These are phyloP conservation scores for Brachynemurus nebulosus DNA, from an alignment of 2,888 invertebrate species.

Conservation along the genomic window DNA sequence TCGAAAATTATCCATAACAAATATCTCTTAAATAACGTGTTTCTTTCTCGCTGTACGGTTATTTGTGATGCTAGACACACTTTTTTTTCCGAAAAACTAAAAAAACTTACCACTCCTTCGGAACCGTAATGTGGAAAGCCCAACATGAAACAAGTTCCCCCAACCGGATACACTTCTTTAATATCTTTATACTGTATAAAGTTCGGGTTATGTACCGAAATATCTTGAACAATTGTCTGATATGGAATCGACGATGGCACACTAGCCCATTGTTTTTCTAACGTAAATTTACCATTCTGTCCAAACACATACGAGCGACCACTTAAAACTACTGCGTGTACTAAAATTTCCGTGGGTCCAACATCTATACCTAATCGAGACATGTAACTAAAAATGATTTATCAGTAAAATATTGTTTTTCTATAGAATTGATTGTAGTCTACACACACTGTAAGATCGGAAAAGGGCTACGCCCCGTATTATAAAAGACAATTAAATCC, in stretches of 20 bases:
- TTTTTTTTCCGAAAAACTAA: not conserved
- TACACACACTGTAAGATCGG: no score
- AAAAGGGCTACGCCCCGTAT: no score
- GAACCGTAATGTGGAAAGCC: slow-evolving; percentile 70
- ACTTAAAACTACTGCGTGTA: slow-evolving; percentile 57
- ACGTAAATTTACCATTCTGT: slow-evolving; percentile 43
- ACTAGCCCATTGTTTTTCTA: slow-evolving; percentile 60
- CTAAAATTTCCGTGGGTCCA: slow-evolving; percentile 46
- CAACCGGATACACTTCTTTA: slow-evolving; percentile 52
- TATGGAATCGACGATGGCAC: slow-evolving; percentile 49
- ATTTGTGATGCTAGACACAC: no score
- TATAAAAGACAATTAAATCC: no score
- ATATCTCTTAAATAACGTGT: no score
- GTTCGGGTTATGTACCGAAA: slow-evolving; percentile 32
- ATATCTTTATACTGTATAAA: slow-evolving; percentile 33
- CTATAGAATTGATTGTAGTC: no score
- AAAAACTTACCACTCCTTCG: slow-evolving; percentile 49
- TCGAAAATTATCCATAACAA: no score
- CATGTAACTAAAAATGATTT: slow-evolving; percentile 41
- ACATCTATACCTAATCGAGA: slow-evolving; percentile 66
- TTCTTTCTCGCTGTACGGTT: no score
- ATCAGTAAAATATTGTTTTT: no score
- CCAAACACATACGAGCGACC: slow-evolving; percentile 50
- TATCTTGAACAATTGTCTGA: slow-evolving; percentile 48
- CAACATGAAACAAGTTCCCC: slow-evolving; percentile 59